Evolutionary conservation across 2,113 vertebrate genomes (phyloP), one percentile per base, ranked within the genome.

Genomic region (Leptocoma aspasia): DNA sequence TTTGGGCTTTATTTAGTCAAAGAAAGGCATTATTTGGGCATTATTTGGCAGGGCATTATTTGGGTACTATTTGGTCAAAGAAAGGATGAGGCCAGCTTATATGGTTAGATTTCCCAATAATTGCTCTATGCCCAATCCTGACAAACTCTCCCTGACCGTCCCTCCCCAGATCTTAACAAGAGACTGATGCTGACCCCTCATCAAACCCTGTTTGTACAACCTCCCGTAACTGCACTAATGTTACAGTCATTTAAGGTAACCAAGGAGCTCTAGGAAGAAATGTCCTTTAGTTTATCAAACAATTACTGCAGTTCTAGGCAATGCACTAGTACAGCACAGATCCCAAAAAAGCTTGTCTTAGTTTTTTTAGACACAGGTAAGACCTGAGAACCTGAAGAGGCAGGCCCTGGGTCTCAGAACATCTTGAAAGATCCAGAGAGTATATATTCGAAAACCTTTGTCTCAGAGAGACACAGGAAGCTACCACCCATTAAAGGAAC

Each of bases 51-150:
- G 64, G 21, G 26, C 1, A 6, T 41, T 68, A 61, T 42, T 24
- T 61, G 65, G 22, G 9, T 17, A n/a, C n/a, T n/a, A n/a, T n/a
- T n/a, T 86, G 50, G 7, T 60, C 42, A 60, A 45, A 72, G 19
- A 73, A 84, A 69, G 63, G 23, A 60, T 9, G 22, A 85, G 45
- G 45, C 21, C 42, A 63, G 56, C 18, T 79, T 60, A 47, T 30
- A 14, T 9, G 16, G 24, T 52, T 79, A 50, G 35, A 41, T 44
- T 59, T 49, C 59, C 41, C 45, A 16, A 8, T 16, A 89, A 70
- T 0, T 1, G 0, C 37, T 61, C 28, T 49, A 3, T 17, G n/a
- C 28, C 20, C 6, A 3, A 64, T 42, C 49, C 24, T 56, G 57
- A 44, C 35, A 81, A 63, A 66, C 22, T 56, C 59, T 54, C 57